Conservation (phyloP, 1,140 invertebrate genomes). For the Stenopsyche tienmushanensis region DNA sequence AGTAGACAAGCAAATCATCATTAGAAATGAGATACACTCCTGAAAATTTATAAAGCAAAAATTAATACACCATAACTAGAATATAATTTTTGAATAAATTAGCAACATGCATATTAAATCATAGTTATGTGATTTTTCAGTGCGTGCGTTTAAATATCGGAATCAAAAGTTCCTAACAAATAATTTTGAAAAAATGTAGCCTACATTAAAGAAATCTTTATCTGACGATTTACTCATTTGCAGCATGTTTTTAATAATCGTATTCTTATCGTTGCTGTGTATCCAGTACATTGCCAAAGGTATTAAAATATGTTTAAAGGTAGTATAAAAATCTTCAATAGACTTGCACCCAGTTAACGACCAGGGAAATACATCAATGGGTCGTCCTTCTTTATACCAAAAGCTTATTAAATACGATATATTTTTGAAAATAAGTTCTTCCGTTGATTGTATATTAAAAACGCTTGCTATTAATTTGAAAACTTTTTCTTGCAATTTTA, state of each 20-base stretch:
- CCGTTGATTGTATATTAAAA: slow-evolving; percentile 6
- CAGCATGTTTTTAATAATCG: neutral
- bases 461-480: slow-evolving; percentile 20
- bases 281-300: slow-evolving; percentile 16
- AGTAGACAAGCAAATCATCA: slow-evolving; percentile 21
- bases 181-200: too few species aligned
- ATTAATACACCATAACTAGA: neutral
- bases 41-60: slow-evolving; percentile 19
- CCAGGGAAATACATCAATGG: slow-evolving; percentile 33
- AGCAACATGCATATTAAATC: neutral
- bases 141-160: too few species aligned
- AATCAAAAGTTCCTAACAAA: too few species aligned
- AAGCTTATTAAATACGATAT: slow-evolving; percentile 23
- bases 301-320: slow-evolving; percentile 21
- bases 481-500: slow-evolving; percentile 28
- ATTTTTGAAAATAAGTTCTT: slow-evolving; percentile 29
- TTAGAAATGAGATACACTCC: slow-evolving; percentile 25
- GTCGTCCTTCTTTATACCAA: slow-evolving; percentile 24
- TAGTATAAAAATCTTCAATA: slow-evolving; percentile 21
- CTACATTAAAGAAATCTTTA: too few species aligned
- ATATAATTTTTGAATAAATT: neutral
- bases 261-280: neutral
- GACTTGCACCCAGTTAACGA: slow-evolving; percentile 9
- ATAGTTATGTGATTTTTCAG: too few species aligned
- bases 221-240: too few species aligned